These are phyloP conservation scores for Drosophila bifasciata DNA, from an alignment of 1,140 invertebrate genomes.

Conservation along the genomic window DNA sequence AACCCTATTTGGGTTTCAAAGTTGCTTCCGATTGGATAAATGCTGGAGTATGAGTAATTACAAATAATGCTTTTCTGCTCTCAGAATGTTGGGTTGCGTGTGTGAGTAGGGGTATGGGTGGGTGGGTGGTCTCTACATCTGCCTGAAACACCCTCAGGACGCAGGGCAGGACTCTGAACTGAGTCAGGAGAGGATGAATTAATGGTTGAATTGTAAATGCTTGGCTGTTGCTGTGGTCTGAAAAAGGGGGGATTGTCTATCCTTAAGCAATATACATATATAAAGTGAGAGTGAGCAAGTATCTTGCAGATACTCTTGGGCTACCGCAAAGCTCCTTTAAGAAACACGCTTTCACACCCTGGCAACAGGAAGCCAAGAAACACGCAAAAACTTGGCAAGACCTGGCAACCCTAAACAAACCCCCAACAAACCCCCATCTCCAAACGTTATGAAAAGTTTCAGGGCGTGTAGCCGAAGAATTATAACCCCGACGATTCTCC, in stretches of 20 bases:
- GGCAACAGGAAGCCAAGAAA: constrained; percentile 40
- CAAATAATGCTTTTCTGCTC: constrained; percentile 64
- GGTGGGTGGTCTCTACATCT: constrained; percentile 49
- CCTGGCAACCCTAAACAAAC: constrained; percentile 16
- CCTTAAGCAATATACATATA: constrained; percentile 10
- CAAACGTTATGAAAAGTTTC: constrained; percentile 78
- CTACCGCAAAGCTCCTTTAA: constrained; percentile 41
- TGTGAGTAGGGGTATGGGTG: constrained; percentile 21
- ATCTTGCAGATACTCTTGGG: constrained; percentile 26
- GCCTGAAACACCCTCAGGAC: constrained; percentile 69
- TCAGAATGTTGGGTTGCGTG: not conserved
- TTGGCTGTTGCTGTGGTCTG: constrained; percentile 2
- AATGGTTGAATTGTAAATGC: constrained; percentile 22
- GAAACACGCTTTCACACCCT: constrained; percentile 44
- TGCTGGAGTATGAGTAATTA: constrained; percentile 81
- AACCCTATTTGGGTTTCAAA: constrained; percentile 83
- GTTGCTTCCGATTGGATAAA: constrained; percentile 82
- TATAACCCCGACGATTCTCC: constrained; percentile 42
- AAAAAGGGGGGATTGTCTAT: constrained; percentile 17
- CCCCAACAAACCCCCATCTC: constrained; percentile 16
- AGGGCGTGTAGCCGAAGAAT: constrained; percentile 69
- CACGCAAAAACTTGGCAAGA: constrained; percentile 30
- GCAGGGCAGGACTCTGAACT: constrained; percentile 5
- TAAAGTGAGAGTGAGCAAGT: constrained; percentile 8
- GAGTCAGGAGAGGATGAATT: constrained; percentile 15